Evolutionary conservation across 2,797 vertebrate species (phyloP).

Genomic region (Fistularia tabacaria): DNA sequence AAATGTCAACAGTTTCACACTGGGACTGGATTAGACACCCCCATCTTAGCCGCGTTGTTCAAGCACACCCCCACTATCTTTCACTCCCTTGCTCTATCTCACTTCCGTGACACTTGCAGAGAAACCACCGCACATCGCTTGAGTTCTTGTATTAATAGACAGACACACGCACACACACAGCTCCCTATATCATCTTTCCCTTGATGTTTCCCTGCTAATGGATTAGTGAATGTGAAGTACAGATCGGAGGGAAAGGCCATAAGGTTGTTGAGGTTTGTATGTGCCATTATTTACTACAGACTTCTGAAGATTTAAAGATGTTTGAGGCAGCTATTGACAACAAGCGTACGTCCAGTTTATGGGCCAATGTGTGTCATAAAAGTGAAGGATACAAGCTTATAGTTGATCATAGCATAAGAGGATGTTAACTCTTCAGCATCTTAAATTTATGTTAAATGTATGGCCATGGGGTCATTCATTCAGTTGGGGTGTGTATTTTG

Average conservation of each 20-base stretch:
- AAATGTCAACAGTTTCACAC: constrained; percentile 99
- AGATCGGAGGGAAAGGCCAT: constrained; percentile 75
- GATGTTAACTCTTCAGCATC: constrained; percentile 35
- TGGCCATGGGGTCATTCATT: constrained; percentile 10
- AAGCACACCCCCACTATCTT: constrained; percentile 31
- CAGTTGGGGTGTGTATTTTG: constrained; percentile 8
- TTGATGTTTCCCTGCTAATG: constrained; percentile 81
- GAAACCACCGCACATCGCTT: constrained; percentile 2
- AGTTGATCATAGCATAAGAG: constrained; percentile 5
- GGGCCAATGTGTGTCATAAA: neutral
- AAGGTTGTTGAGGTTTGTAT: constrained; percentile 28
- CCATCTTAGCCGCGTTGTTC: constrained; percentile 69
- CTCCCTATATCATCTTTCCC: constrained; percentile 39
- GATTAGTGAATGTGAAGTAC: constrained; percentile 84
- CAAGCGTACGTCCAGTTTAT: constrained; percentile 36
- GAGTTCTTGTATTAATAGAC: neutral
- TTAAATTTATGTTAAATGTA: too few species aligned
- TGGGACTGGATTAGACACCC: constrained; percentile 98
- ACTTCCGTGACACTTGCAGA: constrained; percentile 25
- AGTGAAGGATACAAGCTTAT: neutral
- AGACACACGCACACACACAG: constrained; percentile 17
- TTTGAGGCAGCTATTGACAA: constrained; percentile 7
- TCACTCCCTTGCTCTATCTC: too few species aligned
- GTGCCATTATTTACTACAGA: constrained; percentile 22
- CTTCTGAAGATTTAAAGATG: neutral